Conservation (phyloP, 2,888 invertebrate species). For the Drosophila nr. perissopoda region DNA sequence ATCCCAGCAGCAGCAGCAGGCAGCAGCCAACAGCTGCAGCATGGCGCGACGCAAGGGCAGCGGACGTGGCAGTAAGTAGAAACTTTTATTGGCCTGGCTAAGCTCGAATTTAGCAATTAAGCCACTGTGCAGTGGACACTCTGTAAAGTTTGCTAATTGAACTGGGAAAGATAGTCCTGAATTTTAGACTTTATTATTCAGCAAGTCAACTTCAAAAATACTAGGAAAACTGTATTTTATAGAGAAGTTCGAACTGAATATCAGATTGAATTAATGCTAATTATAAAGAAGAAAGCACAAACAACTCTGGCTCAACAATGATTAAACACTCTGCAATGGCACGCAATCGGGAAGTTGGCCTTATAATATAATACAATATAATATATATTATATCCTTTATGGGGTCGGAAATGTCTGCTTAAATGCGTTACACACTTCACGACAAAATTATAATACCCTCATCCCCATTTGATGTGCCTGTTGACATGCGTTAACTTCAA, state of each 20-base stretch:
- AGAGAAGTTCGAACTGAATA: background rate
- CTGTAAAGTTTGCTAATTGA: background rate
- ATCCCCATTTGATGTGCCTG: slow-evolving; percentile 29
- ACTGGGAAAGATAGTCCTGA: background rate
- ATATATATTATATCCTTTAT: background rate
- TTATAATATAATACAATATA: background rate
- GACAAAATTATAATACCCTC: slow-evolving; percentile 8
- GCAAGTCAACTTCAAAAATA: background rate
- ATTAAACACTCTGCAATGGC: background rate
- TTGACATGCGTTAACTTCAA: slow-evolving; percentile 39
- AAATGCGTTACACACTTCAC: slow-evolving; percentile 3
- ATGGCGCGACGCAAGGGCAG: slow-evolving; percentile 82
- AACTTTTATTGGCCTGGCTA: background rate
- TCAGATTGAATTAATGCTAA: too few relatives aligned
- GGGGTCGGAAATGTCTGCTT: background rate
- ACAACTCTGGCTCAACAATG: background rate
- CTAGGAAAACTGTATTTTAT: background rate
- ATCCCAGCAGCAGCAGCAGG: background rate
- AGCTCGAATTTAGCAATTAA: background rate
- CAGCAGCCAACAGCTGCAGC: slow-evolving; percentile 1
- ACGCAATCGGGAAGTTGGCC: background rate
- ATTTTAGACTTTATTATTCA: background rate
- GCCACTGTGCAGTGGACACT: background rate
- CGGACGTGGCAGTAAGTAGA: slow-evolving; percentile 82
- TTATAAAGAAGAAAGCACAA: background rate